Evolutionary conservation across 2,113 vertebrate genomes (phyloP).

Genomic region (Podarcis raffonei): DNA sequence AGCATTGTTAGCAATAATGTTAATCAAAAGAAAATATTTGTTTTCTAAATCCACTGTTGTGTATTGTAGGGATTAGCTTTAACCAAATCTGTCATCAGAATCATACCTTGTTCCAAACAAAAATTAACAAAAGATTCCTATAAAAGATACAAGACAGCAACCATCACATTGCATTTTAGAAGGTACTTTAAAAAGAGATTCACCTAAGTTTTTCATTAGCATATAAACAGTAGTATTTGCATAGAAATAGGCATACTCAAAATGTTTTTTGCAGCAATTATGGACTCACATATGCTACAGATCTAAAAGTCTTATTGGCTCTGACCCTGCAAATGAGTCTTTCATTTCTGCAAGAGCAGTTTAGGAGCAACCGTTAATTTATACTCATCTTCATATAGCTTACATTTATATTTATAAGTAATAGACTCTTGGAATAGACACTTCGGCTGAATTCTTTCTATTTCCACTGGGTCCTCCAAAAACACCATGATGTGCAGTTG

Average conservation of each 20-base stretch:
- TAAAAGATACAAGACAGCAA: background rate
- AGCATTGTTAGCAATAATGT: background rate
- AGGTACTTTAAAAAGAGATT: conserved; percentile 42
- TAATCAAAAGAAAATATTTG: conserved; percentile 17
- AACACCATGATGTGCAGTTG: background rate
- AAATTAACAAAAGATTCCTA: conserved; percentile 37
- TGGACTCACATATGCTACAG: conserved; percentile 58
- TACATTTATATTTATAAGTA: conserved; percentile 29
- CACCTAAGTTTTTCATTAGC: conserved; percentile 58
- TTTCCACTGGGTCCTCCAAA: too few relatives aligned
- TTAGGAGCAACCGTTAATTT: conserved; percentile 47
- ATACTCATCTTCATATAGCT: conserved; percentile 11
- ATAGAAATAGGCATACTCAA: conserved; percentile 53
- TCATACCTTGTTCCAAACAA: background rate
- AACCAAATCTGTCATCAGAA: conserved; percentile 43
- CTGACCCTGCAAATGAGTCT: conserved; percentile 54
- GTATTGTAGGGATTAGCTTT: background rate
- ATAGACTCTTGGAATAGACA: background rate
- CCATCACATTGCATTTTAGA: conserved; percentile 44
- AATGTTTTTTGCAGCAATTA: conserved; percentile 50
- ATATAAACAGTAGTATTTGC: conserved; percentile 54
- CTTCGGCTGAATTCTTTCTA: background rate
- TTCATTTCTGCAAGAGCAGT: conserved; percentile 45
- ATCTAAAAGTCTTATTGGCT: conserved; percentile 54
- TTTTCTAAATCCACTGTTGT: conserved; percentile 7